Percentiles rank a stretch among this genome's conserved stretches.
phyloP scores from a whole-genome alignment of 2,888 invertebrate species.

The Byasa hedistus region DNA sequence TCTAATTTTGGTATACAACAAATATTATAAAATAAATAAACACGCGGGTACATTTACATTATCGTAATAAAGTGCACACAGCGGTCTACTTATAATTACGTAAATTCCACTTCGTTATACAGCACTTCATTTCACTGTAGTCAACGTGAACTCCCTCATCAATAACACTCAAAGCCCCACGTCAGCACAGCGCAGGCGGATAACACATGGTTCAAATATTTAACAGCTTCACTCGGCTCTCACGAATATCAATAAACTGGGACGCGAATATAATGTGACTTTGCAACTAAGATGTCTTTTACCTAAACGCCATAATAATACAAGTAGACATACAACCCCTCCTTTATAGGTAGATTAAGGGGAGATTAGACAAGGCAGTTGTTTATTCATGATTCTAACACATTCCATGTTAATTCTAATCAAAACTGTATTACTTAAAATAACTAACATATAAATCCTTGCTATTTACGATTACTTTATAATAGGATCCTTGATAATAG shows the following conservation, averaged over 20 bases:
- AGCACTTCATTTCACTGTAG: conserved; percentile 11
- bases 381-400: too few species aligned
- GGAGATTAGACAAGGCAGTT: too few species aligned
- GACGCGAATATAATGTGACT: conserved; percentile 1
- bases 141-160: conserved; percentile 9
- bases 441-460: too few species aligned
- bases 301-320: background rate
- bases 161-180: conserved; percentile 14
- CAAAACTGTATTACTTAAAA: too few species aligned
- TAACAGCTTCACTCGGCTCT: conserved; percentile 8
- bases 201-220: conserved; percentile 14
- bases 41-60: background rate
- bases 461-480: too few species aligned
- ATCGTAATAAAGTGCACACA: background rate
- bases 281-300: background rate
- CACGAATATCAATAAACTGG: conserved; percentile 10
- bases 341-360: too few species aligned
- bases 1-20: background rate
- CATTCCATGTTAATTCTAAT: too few species aligned
- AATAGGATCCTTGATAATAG: too few species aligned
- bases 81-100: conserved; percentile 4
- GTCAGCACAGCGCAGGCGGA: conserved; percentile 15
- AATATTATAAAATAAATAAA: background rate
- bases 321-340: background rate
- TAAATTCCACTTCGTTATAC: conserved; percentile 1